phyloP scores from a whole-genome alignment of 2,888 invertebrate genomes.

The Eupithecia tripunctaria region DNA sequence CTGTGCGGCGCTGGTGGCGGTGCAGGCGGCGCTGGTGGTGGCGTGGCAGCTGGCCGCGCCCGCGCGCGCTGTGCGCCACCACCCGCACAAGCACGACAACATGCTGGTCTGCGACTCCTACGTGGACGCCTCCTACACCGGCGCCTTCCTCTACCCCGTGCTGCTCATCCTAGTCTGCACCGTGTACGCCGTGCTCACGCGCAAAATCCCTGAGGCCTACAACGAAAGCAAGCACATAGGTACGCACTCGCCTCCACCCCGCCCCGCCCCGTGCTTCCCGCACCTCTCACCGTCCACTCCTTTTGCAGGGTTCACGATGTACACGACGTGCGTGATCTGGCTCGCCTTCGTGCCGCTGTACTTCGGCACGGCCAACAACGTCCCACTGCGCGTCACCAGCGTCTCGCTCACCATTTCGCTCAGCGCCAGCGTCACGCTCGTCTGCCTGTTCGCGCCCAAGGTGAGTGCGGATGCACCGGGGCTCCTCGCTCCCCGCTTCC shows the following conservation, averaged over 20 bases:
- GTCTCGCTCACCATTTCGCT: slow-evolving; percentile 98
- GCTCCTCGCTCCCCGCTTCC: slow-evolving; percentile 82
- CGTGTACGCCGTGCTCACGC: slow-evolving; percentile 95
- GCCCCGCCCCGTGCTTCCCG: background rate
- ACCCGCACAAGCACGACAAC: slow-evolving; percentile 95
- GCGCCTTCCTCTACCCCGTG: slow-evolving; percentile 96
- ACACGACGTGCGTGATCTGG: slow-evolving; percentile 99
- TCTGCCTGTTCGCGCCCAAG: slow-evolving; percentile 97
- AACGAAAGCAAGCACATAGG: slow-evolving; percentile 99
- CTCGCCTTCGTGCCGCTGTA: slow-evolving; percentile 98
- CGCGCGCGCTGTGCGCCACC: slow-evolving; percentile 94
- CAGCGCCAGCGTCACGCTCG: slow-evolving; percentile 96
- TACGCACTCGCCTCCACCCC: slow-evolving; percentile 45
- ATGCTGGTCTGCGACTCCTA: slow-evolving; percentile 95
- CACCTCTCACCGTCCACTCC: background rate
- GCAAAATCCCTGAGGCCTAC: slow-evolving; percentile 98
- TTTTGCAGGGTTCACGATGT: slow-evolving; percentile 95
- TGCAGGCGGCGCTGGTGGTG: slow-evolving; percentile 92
- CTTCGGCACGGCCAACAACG: slow-evolving; percentile 97
- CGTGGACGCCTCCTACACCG: slow-evolving; percentile 96
- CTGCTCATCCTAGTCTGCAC: slow-evolving; percentile 95
- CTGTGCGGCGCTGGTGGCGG: slow-evolving; percentile 92
- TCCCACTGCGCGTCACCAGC: slow-evolving; percentile 95
- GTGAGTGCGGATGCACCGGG: slow-evolving; percentile 91
- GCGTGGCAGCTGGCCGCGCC: slow-evolving; percentile 96